Base-by-base conservation (phyloP, 2,797 vertebrate species). In the Centropyge bicolor region DNA sequence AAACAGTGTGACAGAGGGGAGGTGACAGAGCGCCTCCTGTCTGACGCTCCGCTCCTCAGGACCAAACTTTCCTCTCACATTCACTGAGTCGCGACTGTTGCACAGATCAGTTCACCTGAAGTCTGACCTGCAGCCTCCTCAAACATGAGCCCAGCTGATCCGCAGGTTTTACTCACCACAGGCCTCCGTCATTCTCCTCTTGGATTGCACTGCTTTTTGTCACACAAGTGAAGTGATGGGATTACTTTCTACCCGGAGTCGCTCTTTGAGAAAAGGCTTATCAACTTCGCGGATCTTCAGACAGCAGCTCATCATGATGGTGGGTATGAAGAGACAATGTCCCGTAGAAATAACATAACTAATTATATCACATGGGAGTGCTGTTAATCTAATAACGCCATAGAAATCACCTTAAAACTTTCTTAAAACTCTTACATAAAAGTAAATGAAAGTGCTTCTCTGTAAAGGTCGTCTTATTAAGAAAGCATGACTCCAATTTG, bases 231-330 rank as follows among this genome's bases (percentile, higher is more conserved):
- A 87, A 59, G 79, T 86, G 38, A 90, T 92, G 92, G 90, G 69
- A 71, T 73, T 83, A 11, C 41, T 64, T 76, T 87, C 31, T 69
- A 19, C n/a, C 38, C 56, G 83, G 78, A 88, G 62, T 73, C 78
- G 69, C 76, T 78, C 36, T 69, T 72, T 83, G 81, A 89, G 78
- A 76, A 70, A 80, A 82, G 70, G 67, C 78, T 78, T 75, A 81
- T 59, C 81, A 76, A 78, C 78, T 86, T 77, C 16, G 74, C 46
- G 77, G 74, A 86, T 85, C 43, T 76, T 74, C 64, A 80, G 56
- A 78, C 83, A 70, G 68, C 78, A 62, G 43, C 71, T 70, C 68
- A 71, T 81, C 78, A 73, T 41, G 57, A 89, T 86, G 92, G 92
- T 93, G 76, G 67, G 92, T 92, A 86, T 70, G 14, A 36, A 48